These are phyloP conservation scores for Chymomyza caudatula DNA, from an alignment of 2,888 invertebrate species.

Conservation along the genomic window DNA sequence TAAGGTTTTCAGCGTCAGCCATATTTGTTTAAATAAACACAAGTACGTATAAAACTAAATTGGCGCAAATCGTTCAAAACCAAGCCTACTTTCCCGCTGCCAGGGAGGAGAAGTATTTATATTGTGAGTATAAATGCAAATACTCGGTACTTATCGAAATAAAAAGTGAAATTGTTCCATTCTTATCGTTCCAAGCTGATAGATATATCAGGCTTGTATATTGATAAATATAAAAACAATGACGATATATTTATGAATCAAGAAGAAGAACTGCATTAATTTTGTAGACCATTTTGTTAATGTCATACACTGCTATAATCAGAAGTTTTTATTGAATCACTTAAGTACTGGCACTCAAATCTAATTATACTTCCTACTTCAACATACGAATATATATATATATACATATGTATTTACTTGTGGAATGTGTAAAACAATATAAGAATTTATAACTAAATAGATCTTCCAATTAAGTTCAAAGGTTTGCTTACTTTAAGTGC, in stretches of 20 bases:
- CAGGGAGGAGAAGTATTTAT: neutral
- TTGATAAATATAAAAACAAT: neutral
- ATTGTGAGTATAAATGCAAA: neutral
- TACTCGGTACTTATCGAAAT: too few relatives aligned
- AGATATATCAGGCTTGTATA: neutral
- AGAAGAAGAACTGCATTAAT: neutral
- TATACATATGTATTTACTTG: neutral
- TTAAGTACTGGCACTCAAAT: neutral
- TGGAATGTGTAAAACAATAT: neutral
- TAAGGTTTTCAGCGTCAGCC: constrained; percentile 50
- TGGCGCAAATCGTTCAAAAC: constrained; percentile 9
- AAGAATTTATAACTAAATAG: neutral
- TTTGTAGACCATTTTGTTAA: neutral
- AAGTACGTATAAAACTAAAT: neutral
- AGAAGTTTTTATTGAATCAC: neutral
- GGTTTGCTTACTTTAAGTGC: neutral
- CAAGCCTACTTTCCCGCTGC: constrained; percentile 42
- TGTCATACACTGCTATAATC: neutral
- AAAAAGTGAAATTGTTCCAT: neutral
- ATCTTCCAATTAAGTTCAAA: neutral
- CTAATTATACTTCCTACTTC: neutral
- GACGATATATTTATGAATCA: neutral
- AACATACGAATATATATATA: neutral
- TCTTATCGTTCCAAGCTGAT: neutral
- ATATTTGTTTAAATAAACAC: constrained; percentile 20